Base-by-base conservation (phyloP, 1,140 invertebrate genomes). In the Drosophila parvula region DNA sequence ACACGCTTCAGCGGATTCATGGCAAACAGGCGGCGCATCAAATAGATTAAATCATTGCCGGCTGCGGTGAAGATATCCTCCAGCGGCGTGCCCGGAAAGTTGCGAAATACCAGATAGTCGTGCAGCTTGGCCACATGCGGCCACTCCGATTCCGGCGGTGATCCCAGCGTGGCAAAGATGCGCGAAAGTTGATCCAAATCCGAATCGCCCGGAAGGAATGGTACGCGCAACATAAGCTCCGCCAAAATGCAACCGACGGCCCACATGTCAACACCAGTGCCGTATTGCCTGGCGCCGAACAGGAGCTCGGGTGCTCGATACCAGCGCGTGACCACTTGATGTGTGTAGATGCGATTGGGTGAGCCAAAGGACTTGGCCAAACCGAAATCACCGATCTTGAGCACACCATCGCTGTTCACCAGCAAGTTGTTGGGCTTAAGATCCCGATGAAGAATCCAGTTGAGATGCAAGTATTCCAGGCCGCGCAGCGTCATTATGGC, bases 331-430 rank as follows among this genome's bases (percentile, higher is more conserved):
- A 99, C 98, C 48, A 99, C 99, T 94, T 99, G 98, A 95, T 99
- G 98, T 12, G 99, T 99, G 91, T 99, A 99, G 81, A 98, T 95
- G 91, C 98, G 95, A 91, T 96, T 98, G 5, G 99, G 99, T 2
- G 98, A 99, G 5, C 98, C 99, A 94, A 95, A 99, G 90, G 97
- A 97, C 92, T 99, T 98, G 1, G 99, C 99, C 60, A 99, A 93
- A 90, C 99, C 99, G 95, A 99, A 99, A 96, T 99, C 99, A 76
- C 97, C 98, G 79, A 99, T 96, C 93, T 99, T 99, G 0, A 99
- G 92, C 14, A 99, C 94, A 4, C 99, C 99, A 86, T 96, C 94
- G 51, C 95, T 94, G 93, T 99, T 98, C 7, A 99, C 96, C 4
- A 99, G 93, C 79, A 99, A 95, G 94, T 99, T 99, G 92, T 99